phyloP scores from a whole-genome alignment of 2,113 vertebrate genomes.

The Protobothrops flavoviridis region DNA sequence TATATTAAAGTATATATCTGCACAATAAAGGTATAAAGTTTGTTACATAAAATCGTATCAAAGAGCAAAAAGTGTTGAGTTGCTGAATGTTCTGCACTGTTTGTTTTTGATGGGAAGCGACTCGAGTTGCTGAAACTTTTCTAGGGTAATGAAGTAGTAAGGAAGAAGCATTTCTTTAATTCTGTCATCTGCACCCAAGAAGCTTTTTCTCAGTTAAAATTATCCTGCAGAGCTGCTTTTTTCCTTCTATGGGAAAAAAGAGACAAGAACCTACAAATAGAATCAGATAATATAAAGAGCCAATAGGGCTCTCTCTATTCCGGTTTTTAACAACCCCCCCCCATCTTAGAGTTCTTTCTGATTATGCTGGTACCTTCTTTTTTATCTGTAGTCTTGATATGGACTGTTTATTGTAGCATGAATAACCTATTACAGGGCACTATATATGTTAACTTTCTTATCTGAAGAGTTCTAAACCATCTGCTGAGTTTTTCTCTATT shows the following conservation, averaged over 20 bases:
- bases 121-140: background rate
- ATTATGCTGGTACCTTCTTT: background rate
- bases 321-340: background rate
- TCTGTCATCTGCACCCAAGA: background rate
- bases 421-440: background rate
- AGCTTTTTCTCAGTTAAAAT: background rate
- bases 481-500: background rate
- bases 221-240: background rate
- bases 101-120: background rate
- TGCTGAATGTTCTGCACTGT: background rate
- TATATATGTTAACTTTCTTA: background rate
- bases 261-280: background rate
- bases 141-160: background rate
- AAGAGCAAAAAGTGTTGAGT: too few relatives aligned
- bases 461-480: background rate
- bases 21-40: background rate
- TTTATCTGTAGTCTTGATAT: background rate
- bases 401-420: background rate
- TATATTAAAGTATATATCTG: background rate
- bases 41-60: background rate
- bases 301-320: background rate
- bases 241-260: background rate
- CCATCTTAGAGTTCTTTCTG: background rate
- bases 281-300: background rate
- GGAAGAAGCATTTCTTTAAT: background rate